Evolutionary conservation across 2,113 vertebrate species (phyloP), one percentile per base, ranked within the genome.

Genomic region (pig (Sus scrofa)): DNA sequence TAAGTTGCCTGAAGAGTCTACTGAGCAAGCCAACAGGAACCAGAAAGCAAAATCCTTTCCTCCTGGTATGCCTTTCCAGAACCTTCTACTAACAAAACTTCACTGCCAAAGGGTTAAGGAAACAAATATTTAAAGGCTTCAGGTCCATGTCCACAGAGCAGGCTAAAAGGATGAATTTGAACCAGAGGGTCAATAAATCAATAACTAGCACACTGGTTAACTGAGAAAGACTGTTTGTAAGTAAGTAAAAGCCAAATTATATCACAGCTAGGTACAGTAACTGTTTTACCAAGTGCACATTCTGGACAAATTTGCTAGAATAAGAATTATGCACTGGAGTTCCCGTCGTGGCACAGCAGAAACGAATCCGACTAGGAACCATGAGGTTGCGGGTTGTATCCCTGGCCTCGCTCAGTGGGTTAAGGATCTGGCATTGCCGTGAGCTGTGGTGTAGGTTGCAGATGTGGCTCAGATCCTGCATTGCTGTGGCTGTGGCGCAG

Each of bases 221-320:
- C 22, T 85, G 6, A 94, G 75, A 96, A 94, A 95, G 26, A 44
- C 16, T 78, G 7, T 70, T 56, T 91, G 65, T 75, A 84, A 96
- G 62, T n/a, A 75, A 9, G 63, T 15, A 94, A 88, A 13, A 58
- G 14, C 12, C 44, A 93, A 95, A 79, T 83, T 84, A 70, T 26
- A 91, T n/a, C 34, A 44, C 22, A 79, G 32, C 44, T 75, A 85
- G 3, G 7, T 89, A 67, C 62, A 88, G 71, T 52, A 75, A 6
- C 54, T 94, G 20, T 75, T 92, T 92, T 77, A 88, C 39, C 15
- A 94, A 82, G 44, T 90, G 37, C 30, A 78, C 6, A 74, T 84
- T 79, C 58, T 84, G 60, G 27, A 93, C 44, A 94, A 30, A 92
- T 56, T 70, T 79, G 13, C 11, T 65, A 63, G 26, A 32, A 68